phyloP scores from a whole-genome alignment of 2,113 vertebrate species.

The Petaurus breviceps region DNA sequence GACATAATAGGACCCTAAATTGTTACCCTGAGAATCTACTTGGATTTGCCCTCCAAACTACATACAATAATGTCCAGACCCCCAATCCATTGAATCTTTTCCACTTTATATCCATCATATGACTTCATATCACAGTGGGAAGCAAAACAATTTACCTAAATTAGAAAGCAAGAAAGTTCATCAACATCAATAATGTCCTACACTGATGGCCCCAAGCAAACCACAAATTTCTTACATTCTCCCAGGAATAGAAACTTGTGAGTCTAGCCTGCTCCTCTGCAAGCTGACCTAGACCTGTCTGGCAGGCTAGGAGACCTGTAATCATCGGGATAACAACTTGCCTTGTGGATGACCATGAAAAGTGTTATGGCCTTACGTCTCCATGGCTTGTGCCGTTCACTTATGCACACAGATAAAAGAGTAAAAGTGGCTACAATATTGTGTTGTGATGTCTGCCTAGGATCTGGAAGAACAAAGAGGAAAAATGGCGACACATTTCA shows the following conservation, averaged over 20 bases:
- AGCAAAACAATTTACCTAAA: not conserved
- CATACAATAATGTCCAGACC: not conserved
- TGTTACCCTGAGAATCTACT: not conserved
- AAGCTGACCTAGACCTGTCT: no score
- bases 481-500: not conserved
- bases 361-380: not conserved
- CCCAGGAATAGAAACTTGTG: no score
- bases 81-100: not conserved
- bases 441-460: not conserved
- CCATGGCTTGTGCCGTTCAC: not conserved
- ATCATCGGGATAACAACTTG: no score
- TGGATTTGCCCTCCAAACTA: not conserved
- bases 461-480: not conserved
- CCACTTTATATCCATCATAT: not conserved
- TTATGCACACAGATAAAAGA: not conserved
- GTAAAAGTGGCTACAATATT: not conserved
- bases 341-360: no score
- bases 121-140: not conserved
- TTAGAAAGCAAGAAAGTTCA: not conserved
- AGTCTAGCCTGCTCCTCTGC: no score
- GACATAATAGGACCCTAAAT: not conserved
- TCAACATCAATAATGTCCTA: no score
- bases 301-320: no score
- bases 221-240: no score
- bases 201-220: no score